Evolutionary conservation across 2,888 invertebrate genomes (phyloP), one percentile per base, ranked within the genome.

Genomic region (Drosophila eohydei): DNA sequence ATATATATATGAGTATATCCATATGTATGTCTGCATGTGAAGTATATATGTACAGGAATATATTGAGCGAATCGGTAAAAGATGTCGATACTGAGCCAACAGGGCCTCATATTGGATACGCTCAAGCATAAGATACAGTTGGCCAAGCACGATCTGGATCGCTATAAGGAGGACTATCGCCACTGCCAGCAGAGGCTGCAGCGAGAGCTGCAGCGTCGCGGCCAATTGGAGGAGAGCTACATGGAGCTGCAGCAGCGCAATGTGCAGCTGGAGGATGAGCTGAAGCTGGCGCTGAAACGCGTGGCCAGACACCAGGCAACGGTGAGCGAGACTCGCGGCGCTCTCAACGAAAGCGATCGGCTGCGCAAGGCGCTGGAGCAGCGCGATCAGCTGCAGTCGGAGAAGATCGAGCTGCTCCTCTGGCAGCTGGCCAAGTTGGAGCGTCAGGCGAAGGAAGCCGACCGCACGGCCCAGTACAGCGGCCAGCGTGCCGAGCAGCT

Each of bases 391-490:
- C 14, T 60, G 21, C 67, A 76, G 9, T 9, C 44, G 3, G 67
- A 75, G 9, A 61, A 61, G 12, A 61, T 71, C 44, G 67, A 76
- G 9, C 12, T 34, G 16, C 57, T 75, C 26, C 46, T 12, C 50
- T 41, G 36, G 41, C 44, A 76, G 46, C 14, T 71, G 26, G n/a
- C 32, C 1, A 57, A 67, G 38, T 8, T 63, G 5, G 50, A 51
- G 7, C 32, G 26, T 1, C 59, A 54, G 36, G 26, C 32, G 0
- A 50, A 21, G 2, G 76, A 75, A 1, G 21, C 75, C 11, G 71
- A 75, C 43, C 38, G 38, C 28, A 60, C 48, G 4, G 60, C 67
- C 12, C 54, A 64, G 26, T 32, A 28, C 3, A 50, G 54, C 34
- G 40, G 38, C 2, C 58, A 67, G 11, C 66, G 46, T 0, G 67